phyloP scores from a whole-genome alignment of 2,888 invertebrate species.

The Oxyteleia sp. region DNA sequence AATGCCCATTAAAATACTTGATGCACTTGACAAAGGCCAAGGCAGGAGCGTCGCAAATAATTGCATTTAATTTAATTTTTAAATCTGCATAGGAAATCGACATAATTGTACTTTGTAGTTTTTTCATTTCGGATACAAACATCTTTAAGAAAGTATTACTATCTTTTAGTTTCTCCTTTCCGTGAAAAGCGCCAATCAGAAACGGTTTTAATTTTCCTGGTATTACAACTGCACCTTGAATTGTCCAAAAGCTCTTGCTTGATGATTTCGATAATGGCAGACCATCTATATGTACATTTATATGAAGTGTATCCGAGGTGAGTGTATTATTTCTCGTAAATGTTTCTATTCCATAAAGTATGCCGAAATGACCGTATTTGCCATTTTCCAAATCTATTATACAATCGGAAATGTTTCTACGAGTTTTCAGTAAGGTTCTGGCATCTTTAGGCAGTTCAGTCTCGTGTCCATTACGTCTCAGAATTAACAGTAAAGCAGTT shows the following conservation, averaged over 20 bases:
- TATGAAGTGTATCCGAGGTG: background rate
- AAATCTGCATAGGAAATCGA: too few species aligned
- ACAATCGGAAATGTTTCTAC: background rate
- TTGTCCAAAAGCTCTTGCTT: background rate
- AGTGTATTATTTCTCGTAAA: background rate
- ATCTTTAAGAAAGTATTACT: background rate
- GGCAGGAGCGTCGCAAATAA: conserved; percentile 9
- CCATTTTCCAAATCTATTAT: background rate
- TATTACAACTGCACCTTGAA: background rate
- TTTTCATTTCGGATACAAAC: background rate
- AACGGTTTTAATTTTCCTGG: background rate
- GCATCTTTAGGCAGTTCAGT: conserved; percentile 21
- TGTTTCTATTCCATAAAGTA: conserved; percentile 1
- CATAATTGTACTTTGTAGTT: too few species aligned
- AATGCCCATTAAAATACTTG: background rate
- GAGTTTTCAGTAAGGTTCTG: conserved; percentile 25
- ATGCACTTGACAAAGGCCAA: conserved; percentile 2
- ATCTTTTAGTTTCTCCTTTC: background rate
- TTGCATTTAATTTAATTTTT: background rate
- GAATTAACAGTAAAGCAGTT: background rate
- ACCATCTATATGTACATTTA: conserved; percentile 3
- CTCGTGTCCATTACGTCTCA: conserved; percentile 4
- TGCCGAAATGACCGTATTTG: conserved; percentile 31
- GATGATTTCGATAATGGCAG: conserved; percentile 1
- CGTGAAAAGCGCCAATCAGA: conserved; percentile 2